phyloP scores from a whole-genome alignment of 2,113 vertebrate genomes.

The Salvelinus namaycush region DNA sequence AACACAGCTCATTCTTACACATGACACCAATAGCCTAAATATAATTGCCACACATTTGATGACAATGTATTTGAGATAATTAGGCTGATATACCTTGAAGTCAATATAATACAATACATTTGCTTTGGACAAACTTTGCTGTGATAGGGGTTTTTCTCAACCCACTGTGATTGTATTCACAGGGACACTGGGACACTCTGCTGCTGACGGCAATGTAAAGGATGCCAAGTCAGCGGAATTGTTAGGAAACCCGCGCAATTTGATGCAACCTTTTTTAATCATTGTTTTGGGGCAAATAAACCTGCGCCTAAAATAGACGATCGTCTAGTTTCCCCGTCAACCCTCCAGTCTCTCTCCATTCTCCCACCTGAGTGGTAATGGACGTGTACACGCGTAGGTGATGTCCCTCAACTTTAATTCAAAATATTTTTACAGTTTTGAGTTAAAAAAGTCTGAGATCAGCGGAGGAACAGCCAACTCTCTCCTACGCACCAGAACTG shows the following conservation, averaged over 20 bases:
- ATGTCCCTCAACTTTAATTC: constrained; percentile 46
- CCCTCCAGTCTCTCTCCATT: constrained; percentile 15
- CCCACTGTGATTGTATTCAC: constrained; percentile 24
- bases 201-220: constrained; percentile 48
- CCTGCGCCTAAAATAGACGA: constrained; percentile 43
- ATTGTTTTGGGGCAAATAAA: constrained; percentile 36
- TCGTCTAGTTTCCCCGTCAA: constrained; percentile 30
- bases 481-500: constrained; percentile 57
- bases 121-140: constrained; percentile 38
- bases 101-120: constrained; percentile 14
- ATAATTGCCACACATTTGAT: not conserved
- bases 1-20: not conserved
- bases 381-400: constrained; percentile 47
- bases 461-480: constrained; percentile 38
- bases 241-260: constrained; percentile 54
- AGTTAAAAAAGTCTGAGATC: constrained; percentile 38
- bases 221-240: constrained; percentile 69
- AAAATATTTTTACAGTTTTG: constrained; percentile 34
- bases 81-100: not conserved
- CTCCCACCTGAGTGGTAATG: constrained; percentile 40
- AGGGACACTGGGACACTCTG: constrained; percentile 20
- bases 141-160: constrained; percentile 23
- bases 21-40: not conserved
- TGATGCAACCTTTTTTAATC: constrained; percentile 43
- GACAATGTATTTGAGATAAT: not conserved